Evolutionary conservation across 2,888 invertebrate species (phyloP), one percentile per base, ranked within the genome.

Genomic region (Tribolium freemani): DNA sequence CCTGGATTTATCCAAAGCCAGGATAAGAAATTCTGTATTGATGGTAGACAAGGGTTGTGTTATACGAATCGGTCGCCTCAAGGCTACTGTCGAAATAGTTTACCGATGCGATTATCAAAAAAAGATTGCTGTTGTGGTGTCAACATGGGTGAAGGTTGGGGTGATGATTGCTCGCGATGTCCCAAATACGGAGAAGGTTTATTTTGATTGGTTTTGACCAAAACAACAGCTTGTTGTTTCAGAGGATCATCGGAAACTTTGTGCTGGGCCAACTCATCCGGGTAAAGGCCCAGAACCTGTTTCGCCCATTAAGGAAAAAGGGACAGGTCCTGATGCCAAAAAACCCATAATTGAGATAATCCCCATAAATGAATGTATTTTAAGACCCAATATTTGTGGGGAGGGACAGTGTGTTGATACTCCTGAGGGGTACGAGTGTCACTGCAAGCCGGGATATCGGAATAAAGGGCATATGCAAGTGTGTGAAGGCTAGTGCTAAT

Each of bases 71-170:
- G 94, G 76, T 89, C 90, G 50, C 88, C 90, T 75, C 89, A 90
- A 61, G 93, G 93, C 8, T 90, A 92, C 76, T 95, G 95, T 82
- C 88, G 90, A 9, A 92, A 92, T 83, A 89, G 91, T 53, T 87
- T 95, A 77, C 87, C 91, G 0, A 90, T 93, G 85, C 87, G 91
- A 76, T 87, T 95, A 50, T 94, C 95, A 1, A 93, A 94, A 84
- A 90, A 93, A 75, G 95, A 95, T 85, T 96, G 96, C 83, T 96
- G 96, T 85, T 96, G 96, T 85, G 94, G 94, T 0, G 91, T 93
- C 84, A 94, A 94, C 85, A 93, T 94, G 92, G 96, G 95, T 2
- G 91, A 93, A 81, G 96, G 94, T 5, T 96, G 95, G 95, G 92
- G 94, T 64, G 91, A 92, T 77, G 88, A 91, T 72, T 96, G 96